Percentiles rank a stretch among this genome's conserved stretches.
phyloP scores from a whole-genome alignment of 2,888 invertebrate species.

The Ferrisia virgata region DNA sequence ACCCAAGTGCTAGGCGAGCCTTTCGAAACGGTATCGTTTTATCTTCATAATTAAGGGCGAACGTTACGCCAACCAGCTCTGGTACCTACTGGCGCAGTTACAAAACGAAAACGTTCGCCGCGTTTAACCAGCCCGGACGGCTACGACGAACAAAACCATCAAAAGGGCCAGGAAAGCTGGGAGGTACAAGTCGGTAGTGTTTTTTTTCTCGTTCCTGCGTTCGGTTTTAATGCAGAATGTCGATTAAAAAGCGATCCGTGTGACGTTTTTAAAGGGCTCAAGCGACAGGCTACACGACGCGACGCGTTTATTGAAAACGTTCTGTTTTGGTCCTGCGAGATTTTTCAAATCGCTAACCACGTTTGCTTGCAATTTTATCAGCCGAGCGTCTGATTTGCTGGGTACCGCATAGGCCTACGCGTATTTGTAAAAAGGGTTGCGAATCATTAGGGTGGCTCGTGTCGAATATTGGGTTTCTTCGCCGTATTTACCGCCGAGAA shows the following conservation, averaged over 20 bases:
- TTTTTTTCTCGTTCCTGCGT: too few relatives aligned
- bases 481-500: too few relatives aligned
- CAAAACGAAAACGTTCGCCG: neutral
- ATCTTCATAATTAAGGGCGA: conserved; percentile 17
- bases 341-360: neutral
- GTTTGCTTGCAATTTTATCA: neutral
- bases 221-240: neutral
- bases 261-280: conserved; percentile 1
- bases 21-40: conserved; percentile 1
- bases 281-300: neutral
- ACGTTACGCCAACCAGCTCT: neutral
- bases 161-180: neutral
- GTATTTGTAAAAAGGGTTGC: too few relatives aligned
- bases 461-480: too few relatives aligned
- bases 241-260: neutral
- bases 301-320: neutral
- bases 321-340: too few relatives aligned
- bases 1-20: neutral
- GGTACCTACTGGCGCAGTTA: neutral
- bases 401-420: too few relatives aligned
- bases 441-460: too few relatives aligned
- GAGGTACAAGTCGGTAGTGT: neutral
- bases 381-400: too few relatives aligned
- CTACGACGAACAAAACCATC: too few relatives aligned
- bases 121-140: neutral